Base-by-base conservation (phyloP, 23 tunicate genomes). In the Diplosoma virens region DNA sequence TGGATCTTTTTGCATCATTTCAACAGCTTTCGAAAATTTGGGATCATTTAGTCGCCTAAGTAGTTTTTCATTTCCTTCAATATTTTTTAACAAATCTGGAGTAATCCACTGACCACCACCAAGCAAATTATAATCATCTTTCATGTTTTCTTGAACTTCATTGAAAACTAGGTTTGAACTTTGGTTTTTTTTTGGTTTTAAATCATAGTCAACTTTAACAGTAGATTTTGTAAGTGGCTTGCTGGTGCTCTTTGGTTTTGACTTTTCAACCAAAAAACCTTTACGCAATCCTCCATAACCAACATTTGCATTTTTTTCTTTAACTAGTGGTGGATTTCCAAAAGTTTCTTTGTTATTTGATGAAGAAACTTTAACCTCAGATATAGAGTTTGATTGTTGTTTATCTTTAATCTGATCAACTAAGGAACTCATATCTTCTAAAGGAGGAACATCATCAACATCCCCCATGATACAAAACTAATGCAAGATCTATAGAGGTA, bases 231-330 rank as follows among this genome's bases (percentile, higher is more conserved):
- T 36, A 16, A 9, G 35, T 28, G 61, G 5, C 58, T 58, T 81
- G 20, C 20, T 48, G 25, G 28, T 34, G 16, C 71, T 32, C 58
- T 78, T 58, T 31, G 16, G 22, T n/a, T n/a, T n/a, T 47, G 47
- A 17, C 29, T 50, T 45, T 33, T 48, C 37, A 16, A 60, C 33
- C 22, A 89, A 72, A 82, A 89, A 89, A 0, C 96, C 96, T 36
- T 89, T 89, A 60, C 78, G 59, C 96, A 89, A 82, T 23, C 96
- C 96, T n/a, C 88, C 96, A 82, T 75, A 89, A 25, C 78, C 78
- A 47, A 22, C 52, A 35, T 35, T 35, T 2, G 22, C 20, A 21
- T 36, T 23, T 5, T 25, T 24, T 4, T 2, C 33, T 37, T 34
- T 18, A 7, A 24, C 23, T 67, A 52, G 7, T 9, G 25, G 23